Evolutionary conservation across 2,113 vertebrate species (phyloP), one percentile per base, ranked within the genome.

Genomic region (Colossoma macropomum): DNA sequence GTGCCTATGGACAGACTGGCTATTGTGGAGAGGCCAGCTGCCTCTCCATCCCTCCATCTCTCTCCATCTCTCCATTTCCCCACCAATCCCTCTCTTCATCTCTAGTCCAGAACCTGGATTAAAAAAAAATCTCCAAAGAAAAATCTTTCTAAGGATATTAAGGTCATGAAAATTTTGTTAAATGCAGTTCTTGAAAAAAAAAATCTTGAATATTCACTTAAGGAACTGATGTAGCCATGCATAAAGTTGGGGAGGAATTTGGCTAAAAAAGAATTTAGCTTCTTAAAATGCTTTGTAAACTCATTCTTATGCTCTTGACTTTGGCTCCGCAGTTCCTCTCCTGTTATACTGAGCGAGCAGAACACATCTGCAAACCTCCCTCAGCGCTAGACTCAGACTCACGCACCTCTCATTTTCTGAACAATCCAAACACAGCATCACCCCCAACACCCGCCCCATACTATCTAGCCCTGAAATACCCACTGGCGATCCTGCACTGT

Each of bases 21-120:
- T 77, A 86, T 76, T 86, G 75, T 83, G 52, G 65, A 79, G 27
- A 38, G 79, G 30, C 75, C 80, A 71, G 78, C 75, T 80, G 63
- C 50, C 15, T 60, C 9, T 62, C 50, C 32, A 75, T 79, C 75
- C 74, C 77, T 68, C 27, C 59, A 11, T 72, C 56, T 75, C 30
- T 34, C 23, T 45, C 10, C 32, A 17, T 74, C 52, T 80, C 23
- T 72, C 27, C n/a, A 23, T 30, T 68, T 81, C 38, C 48, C 21
- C 28, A 28, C 38, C 50, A 48, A 25, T 75, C n/a, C 9, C 54
- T 54, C 62, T 10, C 25, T 25, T 3, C 23, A 28, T 41, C 16
- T 71, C 19, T 10, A 11, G 11, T 45, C 41, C 41, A 45, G 41
- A 45, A 45, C 4, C 41, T 45, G 5, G 41, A 4, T 38, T 38